Base-by-base conservation (phyloP, 1,140 invertebrate genomes). In the Temnothorax curvispinosus region DNA sequence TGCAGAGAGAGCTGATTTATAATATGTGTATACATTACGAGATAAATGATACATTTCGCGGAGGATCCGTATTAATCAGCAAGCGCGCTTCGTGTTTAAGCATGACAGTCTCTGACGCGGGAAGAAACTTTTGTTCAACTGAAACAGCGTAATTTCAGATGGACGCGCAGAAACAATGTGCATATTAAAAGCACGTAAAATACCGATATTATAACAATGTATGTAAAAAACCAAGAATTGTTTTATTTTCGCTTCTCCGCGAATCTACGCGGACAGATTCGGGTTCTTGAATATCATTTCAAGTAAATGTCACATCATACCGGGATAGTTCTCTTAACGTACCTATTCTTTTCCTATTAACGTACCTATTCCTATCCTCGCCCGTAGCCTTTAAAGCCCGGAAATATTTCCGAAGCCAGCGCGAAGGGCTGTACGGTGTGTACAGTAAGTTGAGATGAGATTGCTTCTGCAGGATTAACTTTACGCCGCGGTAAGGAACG, bases 381-480 rank as follows among this genome's bases (percentile, higher is more conserved):
- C 77, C 11, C 44, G 8, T 69, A 50, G 41, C 64, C 35, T 6
- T 41, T 54, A 71, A 69, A 56, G 13, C 6, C n/a, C 35, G 7
- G 27, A 41, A 71, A 81, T 38, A 71, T 56, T 54, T 67, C 13
- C 50, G 11, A 69, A 44, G 64, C 27, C 44, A 65, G 44, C 52
- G 18, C 74, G 56, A 38, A 69, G 21, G 32, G 35, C 41, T 56
- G 9, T 64, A 64, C 18, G 18, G 27, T 60, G 41, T 80, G 41
- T 47, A 47, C 75, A 15, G 60, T 78, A 54, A 81, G 65, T 81
- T 56, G 35, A 21, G 35, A 54, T 71, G 64, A 71, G 47, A 81
- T 81, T 81, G 47, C 77, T 81, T 69, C 35, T 15, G 77, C 47
- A 18, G 77, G 77, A 81, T 81, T 81, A 81, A 81, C 35, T 71